Conservation (phyloP, 2,888 invertebrate species). For the Tenthredo livida region DNA sequence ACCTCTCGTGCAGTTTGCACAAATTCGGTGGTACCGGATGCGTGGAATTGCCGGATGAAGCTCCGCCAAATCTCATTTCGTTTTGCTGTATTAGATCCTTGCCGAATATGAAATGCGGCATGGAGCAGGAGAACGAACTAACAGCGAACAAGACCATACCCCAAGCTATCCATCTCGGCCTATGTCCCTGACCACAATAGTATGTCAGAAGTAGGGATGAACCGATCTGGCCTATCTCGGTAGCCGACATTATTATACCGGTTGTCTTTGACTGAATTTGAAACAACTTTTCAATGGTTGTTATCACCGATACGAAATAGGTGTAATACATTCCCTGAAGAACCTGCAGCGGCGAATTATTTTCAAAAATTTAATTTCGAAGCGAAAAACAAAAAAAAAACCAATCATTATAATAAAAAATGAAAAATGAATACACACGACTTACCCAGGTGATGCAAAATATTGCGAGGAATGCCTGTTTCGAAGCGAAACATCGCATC, state of each 20-base stretch:
- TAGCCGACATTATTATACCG: conserved; percentile 93
- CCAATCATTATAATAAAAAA: neutral
- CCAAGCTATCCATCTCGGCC: conserved; percentile 96
- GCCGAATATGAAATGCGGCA: conserved; percentile 93
- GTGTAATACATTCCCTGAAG: conserved; percentile 94
- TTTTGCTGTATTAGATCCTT: conserved; percentile 84
- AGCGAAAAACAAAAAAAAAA: too few relatives aligned
- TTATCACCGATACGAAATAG: conserved; percentile 95
- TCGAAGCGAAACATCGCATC: conserved; percentile 90
- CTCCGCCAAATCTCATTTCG: conserved; percentile 76
- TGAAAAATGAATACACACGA: neutral
- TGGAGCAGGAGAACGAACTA: conserved; percentile 91
- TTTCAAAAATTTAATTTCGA: too few relatives aligned
- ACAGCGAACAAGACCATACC: conserved; percentile 94
- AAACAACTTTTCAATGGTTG: conserved; percentile 95
- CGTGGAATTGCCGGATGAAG: conserved; percentile 66
- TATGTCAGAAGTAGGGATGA: conserved; percentile 93
- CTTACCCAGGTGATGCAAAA: conserved; percentile 92
- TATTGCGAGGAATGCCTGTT: conserved; percentile 92
- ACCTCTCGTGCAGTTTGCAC: conserved; percentile 67
- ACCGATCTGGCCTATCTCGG: conserved; percentile 95
- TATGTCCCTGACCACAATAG: conserved; percentile 94
- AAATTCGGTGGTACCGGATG: conserved; percentile 71
- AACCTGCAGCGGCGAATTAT: conserved; percentile 65
- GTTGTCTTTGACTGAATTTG: conserved; percentile 95